Conservation (phyloP, 2,797 vertebrate genomes). For the Orientallactaga sibirica region DNA sequence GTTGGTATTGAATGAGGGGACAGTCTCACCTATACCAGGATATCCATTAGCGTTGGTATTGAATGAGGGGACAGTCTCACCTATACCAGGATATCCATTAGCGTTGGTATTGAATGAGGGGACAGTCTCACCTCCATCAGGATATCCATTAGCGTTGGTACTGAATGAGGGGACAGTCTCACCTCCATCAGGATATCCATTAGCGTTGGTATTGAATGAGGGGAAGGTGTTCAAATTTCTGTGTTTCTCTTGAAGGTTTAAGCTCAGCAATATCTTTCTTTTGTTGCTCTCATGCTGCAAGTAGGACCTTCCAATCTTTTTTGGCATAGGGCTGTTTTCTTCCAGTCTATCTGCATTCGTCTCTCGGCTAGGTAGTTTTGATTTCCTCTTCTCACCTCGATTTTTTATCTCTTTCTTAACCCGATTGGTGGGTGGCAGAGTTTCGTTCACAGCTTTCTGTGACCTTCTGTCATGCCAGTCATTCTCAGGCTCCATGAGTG, state of each 20-base stretch:
- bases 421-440: background rate
- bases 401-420: background rate
- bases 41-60: background rate
- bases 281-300: background rate
- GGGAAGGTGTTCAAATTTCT: background rate
- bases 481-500: background rate
- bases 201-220: too few relatives aligned
- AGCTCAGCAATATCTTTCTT: background rate
- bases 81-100: background rate
- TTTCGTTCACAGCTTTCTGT: background rate
- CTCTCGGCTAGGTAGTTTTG: accelerated
- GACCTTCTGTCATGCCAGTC: background rate
- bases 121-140: background rate
- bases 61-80: background rate
- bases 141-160: background rate
- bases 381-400: background rate
- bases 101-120: too few relatives aligned
- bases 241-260: background rate
- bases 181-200: background rate
- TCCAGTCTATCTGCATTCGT: background rate
- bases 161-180: background rate
- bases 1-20: background rate
- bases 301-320: background rate
- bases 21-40: background rate
- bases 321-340: background rate